Base-by-base conservation (phyloP, 2,113 vertebrate species). In the Progne subis region DNA sequence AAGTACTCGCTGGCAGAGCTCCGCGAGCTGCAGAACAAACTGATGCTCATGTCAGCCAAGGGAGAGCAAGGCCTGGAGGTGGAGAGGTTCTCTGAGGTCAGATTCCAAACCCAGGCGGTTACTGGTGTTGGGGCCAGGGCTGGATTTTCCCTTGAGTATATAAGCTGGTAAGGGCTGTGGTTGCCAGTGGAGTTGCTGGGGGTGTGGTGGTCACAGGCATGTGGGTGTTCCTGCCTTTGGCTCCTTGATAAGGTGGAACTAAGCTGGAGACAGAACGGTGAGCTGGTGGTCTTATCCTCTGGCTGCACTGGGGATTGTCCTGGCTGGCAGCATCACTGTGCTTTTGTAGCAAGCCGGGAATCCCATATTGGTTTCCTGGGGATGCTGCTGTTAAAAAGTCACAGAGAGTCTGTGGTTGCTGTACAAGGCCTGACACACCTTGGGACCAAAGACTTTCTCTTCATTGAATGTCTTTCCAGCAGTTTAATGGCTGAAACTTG, bases 21-120 rank as follows among this genome's bases (percentile, higher is more conserved):
- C 34, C 97, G 97, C 12, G 99, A 99, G 37, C 98, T 99, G 53
- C 98, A 99, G 94, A 99, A 99, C 97, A 99, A 99, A 86, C 97
- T 99, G 71, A 99, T 99, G 99, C 98, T 99, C 24, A 99, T 99
- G 99, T 99, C 99, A 2, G 98, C 98, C 44, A 99, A 99, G 97
- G 99, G 98, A 18, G 99, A 99, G 47, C 99, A 99, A 94, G 98
- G 97, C 41, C 97, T 89, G 68, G 99, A 99, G 89, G 99, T 99
- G 75, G 99, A 99, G 69, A 98, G 85, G 47, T 99, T 99, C 97
- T 98, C 98, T 5, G 99, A 99, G 98, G 99, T 99, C 90, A 98
- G 97, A 31, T 34, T 44, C 47, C 29, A 65, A 44, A 32, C 65
- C 25, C 29, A 6, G 1, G 18, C 44, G 31, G 13, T 47, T 68